Percentiles rank a stretch among this genome's conserved stretches.
Conservation (phyloP, 2,113 vertebrate species). For the Spea multiplicata region DNA sequence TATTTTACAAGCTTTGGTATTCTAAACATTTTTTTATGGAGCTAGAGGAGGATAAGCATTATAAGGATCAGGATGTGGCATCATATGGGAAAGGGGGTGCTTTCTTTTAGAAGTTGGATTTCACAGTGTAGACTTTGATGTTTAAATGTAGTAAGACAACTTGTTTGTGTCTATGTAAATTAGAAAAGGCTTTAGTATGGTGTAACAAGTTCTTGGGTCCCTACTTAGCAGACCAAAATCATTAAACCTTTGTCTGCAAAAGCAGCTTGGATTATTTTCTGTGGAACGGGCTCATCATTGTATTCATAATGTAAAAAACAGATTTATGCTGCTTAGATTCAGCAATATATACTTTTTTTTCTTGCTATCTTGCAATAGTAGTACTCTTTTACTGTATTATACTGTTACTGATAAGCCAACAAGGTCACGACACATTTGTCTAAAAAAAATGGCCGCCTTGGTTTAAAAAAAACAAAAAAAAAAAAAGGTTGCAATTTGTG, state of each 20-base stretch:
- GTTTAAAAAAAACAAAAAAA: background rate
- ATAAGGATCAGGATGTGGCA: background rate
- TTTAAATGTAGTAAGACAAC: background rate
- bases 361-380: too few relatives aligned
- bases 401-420: background rate
- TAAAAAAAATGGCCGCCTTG: background rate
- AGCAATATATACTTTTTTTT: too few relatives aligned
- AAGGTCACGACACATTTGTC: background rate
- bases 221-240: background rate
- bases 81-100: background rate
- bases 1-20: slow-evolving; percentile 31
- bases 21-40: background rate
- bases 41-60: background rate
- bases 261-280: background rate
- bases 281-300: background rate
- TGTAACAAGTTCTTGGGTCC: background rate
- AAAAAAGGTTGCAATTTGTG: background rate
- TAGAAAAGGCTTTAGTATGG: background rate
- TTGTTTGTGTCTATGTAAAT: background rate
- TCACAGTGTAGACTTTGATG: background rate
- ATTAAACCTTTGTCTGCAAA: background rate
- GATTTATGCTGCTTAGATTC: background rate
- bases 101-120: background rate
- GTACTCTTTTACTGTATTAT: background rate
- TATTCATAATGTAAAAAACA: background rate